Base-by-base conservation (phyloP, 2,113 vertebrate genomes). In the Candoia aspera region DNA sequence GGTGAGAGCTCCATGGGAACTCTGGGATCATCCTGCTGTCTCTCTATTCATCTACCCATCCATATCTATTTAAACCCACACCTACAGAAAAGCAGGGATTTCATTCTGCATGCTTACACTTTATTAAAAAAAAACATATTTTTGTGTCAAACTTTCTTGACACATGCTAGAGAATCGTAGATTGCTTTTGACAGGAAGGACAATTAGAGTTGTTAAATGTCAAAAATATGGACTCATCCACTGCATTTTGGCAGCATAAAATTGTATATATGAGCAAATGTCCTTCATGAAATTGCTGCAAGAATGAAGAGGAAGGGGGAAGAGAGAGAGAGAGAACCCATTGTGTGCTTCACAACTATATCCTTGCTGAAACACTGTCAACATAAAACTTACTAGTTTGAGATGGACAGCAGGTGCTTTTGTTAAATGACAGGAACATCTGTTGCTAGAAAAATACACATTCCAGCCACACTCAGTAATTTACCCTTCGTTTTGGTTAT, bases 201-300 rank as follows among this genome's bases (percentile, higher is more conserved):
- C 58, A 89, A 26, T 87, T 93, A 87, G 0, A 89, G 60, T 90
- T 90, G 26, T 92, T 90, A 90, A 87, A 86, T 79, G 54, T 91
- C 91, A 84, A 11, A 79, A 85, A 87, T 60, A 26, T 87, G 26
- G n/a, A 94, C 29, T 37, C 53, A 90, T 59, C 11, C 54, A n/a
- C 54, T 2, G 57, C 0, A 54, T 92, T 96, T 91, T 92, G 73
- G 24, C 93, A 93, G 89, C 26, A 89, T 10, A 60, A 91, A 95
- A 90, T 86, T 84, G 23, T 64, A 58, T 64, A 11, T 87, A 42
- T 46, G 26, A 86, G 4, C 87, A 85, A 91, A 12, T 93, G 84
- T 91, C 60, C 88, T 92, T 84, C 64, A 92, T 89, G 62, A 85
- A 64, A 92, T 87, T 90, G 0, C 58, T 90, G 57, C 88, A 68